Conservation (phyloP, 53 echinoderm and acorn worm genomes). For the Paracentrotus lividus region DNA sequence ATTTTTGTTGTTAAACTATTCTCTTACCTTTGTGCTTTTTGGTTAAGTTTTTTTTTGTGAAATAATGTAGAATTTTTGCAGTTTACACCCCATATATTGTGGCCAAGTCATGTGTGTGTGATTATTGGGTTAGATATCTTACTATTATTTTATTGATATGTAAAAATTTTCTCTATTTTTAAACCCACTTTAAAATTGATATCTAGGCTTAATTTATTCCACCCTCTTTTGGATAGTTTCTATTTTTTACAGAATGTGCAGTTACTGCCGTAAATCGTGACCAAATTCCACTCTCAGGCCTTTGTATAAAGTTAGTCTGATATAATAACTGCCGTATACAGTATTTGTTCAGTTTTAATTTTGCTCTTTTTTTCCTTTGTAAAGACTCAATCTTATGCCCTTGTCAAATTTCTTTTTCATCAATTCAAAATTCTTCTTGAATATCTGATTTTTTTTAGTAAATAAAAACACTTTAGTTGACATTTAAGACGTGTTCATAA, state of each 20-base stretch:
- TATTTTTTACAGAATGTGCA: conserved; percentile 9
- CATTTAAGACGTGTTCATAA: background rate
- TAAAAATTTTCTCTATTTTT: background rate
- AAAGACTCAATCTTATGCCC: background rate
- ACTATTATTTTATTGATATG: background rate
- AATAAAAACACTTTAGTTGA: background rate
- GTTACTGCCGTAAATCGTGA: conserved; percentile 13
- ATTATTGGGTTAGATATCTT: conserved; percentile 5
- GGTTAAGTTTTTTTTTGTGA: background rate
- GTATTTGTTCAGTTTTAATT: background rate
- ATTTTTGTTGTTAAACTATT: background rate
- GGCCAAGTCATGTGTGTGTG: conserved; percentile 44
- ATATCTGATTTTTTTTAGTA: background rate
- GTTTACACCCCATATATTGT: background rate
- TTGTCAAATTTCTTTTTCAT: background rate
- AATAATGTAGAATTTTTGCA: background rate
- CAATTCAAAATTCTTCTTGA: background rate
- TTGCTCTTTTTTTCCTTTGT: background rate
- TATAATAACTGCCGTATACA: conserved; percentile 35
- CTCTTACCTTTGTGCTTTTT: background rate
- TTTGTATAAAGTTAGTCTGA: conserved; percentile 26
- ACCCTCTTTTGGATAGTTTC: background rate
- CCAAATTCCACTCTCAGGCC: conserved; percentile 64
- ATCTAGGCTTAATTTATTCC: background rate
- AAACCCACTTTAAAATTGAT: background rate